Conservation (phyloP, 2,888 invertebrate genomes). For the Metalampra italica region DNA sequence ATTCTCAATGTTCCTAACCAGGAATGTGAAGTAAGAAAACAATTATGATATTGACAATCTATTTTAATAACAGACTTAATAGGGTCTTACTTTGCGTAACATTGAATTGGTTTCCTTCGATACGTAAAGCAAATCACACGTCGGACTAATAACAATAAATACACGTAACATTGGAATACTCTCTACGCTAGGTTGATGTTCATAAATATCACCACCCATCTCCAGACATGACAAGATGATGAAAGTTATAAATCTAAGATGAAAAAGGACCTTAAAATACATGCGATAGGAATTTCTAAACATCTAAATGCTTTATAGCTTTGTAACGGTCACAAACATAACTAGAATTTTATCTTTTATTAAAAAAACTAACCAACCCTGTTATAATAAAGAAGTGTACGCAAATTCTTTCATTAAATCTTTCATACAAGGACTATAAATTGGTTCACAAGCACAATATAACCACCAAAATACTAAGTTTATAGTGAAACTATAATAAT, state of each 20-base stretch:
- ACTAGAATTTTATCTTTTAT: slow-evolving; percentile 3
- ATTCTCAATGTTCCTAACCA: too few species aligned
- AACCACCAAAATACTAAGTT: slow-evolving; percentile 7
- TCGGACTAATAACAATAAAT: slow-evolving; percentile 64
- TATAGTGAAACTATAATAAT: neutral
- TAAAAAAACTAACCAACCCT: slow-evolving; percentile 31
- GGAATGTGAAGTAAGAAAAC: slow-evolving; percentile 32
- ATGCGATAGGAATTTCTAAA: slow-evolving; percentile 9
- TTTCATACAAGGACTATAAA: slow-evolving; percentile 17
- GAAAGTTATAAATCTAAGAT: slow-evolving; percentile 35
- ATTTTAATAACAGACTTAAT: slow-evolving; percentile 75
- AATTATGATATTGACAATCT: slow-evolving; percentile 45
- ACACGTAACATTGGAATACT: slow-evolving; percentile 66
- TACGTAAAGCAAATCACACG: slow-evolving; percentile 54
- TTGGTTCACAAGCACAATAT: slow-evolving; percentile 12
- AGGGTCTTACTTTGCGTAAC: slow-evolving; percentile 64
- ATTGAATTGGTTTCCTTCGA: slow-evolving; percentile 55
- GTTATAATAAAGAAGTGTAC: slow-evolving; percentile 15
- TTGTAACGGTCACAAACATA: slow-evolving; percentile 5
- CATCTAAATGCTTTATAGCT: slow-evolving; percentile 3
- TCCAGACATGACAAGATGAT: slow-evolving; percentile 33
- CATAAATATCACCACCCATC: slow-evolving; percentile 43
- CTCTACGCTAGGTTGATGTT: slow-evolving; percentile 49
- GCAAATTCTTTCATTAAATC: slow-evolving; percentile 21
- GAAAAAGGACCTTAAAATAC: slow-evolving; percentile 44